These are phyloP conservation scores for Electrona antarctica DNA, from an alignment of 2,113 vertebrate species.

Conservation along the genomic window DNA sequence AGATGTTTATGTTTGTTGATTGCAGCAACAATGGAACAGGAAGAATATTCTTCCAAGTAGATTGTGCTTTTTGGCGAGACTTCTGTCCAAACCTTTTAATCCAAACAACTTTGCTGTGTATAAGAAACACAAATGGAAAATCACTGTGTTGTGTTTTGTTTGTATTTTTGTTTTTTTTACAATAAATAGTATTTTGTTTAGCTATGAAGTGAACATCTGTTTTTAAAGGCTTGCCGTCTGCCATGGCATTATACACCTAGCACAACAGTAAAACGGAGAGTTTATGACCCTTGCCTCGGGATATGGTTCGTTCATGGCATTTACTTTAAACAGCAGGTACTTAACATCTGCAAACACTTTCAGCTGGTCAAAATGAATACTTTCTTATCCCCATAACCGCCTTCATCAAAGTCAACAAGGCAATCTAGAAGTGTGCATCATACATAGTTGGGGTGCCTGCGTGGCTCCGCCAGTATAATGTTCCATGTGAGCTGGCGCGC, in stretches of 20 bases:
- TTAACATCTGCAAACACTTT: not conserved
- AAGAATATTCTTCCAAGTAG: conserved; percentile 14
- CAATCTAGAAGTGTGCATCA: no score
- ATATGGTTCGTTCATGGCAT: conserved; percentile 5
- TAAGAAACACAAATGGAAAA: conserved; percentile 10
- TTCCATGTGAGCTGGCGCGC: no score
- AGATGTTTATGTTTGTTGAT: conserved; percentile 14
- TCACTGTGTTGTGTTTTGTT: not conserved
- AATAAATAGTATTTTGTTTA: conserved; percentile 25
- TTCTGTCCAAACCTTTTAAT: conserved; percentile 17
- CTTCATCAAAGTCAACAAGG: no score
- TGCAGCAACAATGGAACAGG: conserved; percentile 3
- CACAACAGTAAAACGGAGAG: conserved; percentile 13
- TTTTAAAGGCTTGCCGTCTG: conserved; percentile 20
- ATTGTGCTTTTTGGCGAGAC: conserved; percentile 32
- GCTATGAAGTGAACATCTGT: conserved; percentile 27
- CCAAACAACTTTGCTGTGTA: conserved; percentile 1
- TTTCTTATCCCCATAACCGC: not conserved
- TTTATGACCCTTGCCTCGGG: conserved; percentile 2
- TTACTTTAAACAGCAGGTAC: not conserved
- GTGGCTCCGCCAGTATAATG: no score
- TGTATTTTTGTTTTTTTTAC: conserved; percentile 9
- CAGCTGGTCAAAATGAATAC: not conserved
- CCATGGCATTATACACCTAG: no score
- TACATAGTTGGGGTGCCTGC: no score